Base-by-base conservation (phyloP, 2,888 invertebrate genomes). In the Melieria omissa region DNA sequence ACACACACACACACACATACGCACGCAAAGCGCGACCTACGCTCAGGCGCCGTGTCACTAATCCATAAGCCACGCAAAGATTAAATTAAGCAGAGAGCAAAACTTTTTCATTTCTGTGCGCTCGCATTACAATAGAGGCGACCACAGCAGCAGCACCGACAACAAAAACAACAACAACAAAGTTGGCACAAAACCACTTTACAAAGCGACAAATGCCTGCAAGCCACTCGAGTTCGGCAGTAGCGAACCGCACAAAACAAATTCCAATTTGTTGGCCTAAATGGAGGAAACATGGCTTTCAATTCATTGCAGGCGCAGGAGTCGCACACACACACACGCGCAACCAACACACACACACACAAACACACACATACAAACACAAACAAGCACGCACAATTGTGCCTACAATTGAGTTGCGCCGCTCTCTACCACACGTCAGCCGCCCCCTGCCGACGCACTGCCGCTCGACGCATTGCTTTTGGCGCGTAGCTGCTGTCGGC, bases 191-290 rank as follows among this genome's bases (percentile, higher is more conserved):
- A 12, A 7, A 49, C 49, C 58, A 60, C 58, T 67, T 67, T 42
- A 58, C 58, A 42, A 6, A 60, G 49, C 58, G 58, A 58, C 47
- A 67, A 60, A 67, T 67, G 49, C 9, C 60, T 67, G 42, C 29
- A 29, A 29, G 29, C 29, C 29, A 12, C 12, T 49, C 12, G 9
- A 10, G 8, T 14, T 57, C 45, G 9, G 41, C 42, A 7, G 16
- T 42, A 12, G 9, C 12, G 45, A 61, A 61, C 45, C 42, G 45
- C 49, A 61, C 12, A 61, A 61, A 4, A 65, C 45, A 66, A 68
- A 68, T 68, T 68, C 61, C 55, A 71, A 71, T 73, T 71, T 71
- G 73, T 73, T 61, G 49, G 16, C 62, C 55, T 67, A 57, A 65
- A 62, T 62, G 46, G 49, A 29, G 16, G 44, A 14, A 63, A 67